Evolutionary conservation across 2,888 invertebrate genomes (phyloP).

Genomic region (Imbricaverruca yamaguchii): DNA sequence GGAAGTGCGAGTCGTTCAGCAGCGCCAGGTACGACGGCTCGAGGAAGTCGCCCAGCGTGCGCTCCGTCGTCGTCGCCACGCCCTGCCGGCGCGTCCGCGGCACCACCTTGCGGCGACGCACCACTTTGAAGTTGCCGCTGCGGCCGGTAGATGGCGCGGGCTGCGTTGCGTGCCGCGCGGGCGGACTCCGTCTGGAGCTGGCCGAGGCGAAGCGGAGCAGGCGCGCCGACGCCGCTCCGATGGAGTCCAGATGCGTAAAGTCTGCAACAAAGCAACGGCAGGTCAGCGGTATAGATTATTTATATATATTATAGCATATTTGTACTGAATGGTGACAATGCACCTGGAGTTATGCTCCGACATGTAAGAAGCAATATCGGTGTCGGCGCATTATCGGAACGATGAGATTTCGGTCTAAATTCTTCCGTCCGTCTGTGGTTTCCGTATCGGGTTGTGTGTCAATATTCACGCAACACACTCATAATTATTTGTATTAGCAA

Average conservation of each 20-base stretch:
- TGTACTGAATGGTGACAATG: no score
- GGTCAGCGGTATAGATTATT: not conserved
- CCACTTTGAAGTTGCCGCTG: not conserved
- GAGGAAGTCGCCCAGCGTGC: not conserved
- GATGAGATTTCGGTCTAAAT: no score
- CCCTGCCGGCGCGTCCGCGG: not conserved
- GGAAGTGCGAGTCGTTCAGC: not conserved
- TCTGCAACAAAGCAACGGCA: not conserved
- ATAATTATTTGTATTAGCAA: no score
- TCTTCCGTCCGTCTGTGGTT: no score
- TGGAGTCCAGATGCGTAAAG: not conserved
- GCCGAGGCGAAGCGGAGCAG: not conserved
- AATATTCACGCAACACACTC: no score
- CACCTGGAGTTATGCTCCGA: no score
- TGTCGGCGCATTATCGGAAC: no score
- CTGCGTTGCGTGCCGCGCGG: not conserved
- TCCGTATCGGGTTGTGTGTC: no score
- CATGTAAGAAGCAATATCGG: no score
- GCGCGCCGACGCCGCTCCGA: not conserved
- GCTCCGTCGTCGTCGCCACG: not conserved
- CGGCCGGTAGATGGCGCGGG: not conserved
- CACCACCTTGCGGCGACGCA: not conserved
- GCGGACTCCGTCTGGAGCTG: not conserved
- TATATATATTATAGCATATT: no score
- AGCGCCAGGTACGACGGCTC: not conserved